These are phyloP conservation scores for Apomyelois bistriatella DNA, from an alignment of 2,888 invertebrate genomes.

Conservation along the genomic window DNA sequence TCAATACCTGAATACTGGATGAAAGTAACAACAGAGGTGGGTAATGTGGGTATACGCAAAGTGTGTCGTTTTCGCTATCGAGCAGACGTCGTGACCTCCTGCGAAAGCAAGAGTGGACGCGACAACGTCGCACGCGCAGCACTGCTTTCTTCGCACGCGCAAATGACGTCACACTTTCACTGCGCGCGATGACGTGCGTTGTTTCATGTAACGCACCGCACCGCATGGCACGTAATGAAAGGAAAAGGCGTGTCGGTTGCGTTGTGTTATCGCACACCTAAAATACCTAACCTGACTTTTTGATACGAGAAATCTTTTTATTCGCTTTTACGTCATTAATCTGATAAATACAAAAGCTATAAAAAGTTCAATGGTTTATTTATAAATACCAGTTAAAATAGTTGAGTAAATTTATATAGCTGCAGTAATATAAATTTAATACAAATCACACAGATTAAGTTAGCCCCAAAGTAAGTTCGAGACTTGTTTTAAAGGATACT, in stretches of 20 bases:
- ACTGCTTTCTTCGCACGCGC: conserved; percentile 71
- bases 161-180: conserved; percentile 73
- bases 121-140: conserved; percentile 59
- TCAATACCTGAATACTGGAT: conserved; percentile 68
- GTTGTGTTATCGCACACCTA: conserved; percentile 10
- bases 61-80: conserved; percentile 77
- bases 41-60: conserved; percentile 50
- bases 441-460: no score
- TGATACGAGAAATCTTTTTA: conserved; percentile 8
- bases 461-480: no score
- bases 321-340: background rate
- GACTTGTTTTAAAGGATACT: no score
- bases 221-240: conserved; percentile 55
- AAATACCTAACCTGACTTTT: background rate
- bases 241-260: conserved; percentile 38
- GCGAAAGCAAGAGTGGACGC: conserved; percentile 68
- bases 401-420: no score
- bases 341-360: no score
- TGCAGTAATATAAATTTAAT: no score
- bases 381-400: no score
- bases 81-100: conserved; percentile 66
- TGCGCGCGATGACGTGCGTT: conserved; percentile 57
- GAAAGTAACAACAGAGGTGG: conserved; percentile 58
- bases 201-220: conserved; percentile 60
- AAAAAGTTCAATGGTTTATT: no score